These are phyloP conservation scores for Brachypteracias leptosomus DNA, from an alignment of 2,113 vertebrate genomes.

Conservation along the genomic window DNA sequence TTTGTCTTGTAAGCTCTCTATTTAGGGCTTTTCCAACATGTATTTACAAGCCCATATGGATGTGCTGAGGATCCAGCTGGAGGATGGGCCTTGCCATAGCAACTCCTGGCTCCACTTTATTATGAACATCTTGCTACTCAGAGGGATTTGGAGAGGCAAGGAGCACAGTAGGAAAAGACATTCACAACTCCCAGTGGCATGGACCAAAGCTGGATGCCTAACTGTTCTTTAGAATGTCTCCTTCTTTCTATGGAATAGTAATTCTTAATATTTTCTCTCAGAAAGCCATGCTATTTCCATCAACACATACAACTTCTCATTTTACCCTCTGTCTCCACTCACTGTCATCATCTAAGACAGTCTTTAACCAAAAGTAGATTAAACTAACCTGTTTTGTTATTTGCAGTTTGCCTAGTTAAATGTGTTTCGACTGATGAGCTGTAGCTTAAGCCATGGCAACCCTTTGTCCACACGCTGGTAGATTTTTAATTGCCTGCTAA, in stretches of 20 bases:
- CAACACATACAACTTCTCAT: background rate
- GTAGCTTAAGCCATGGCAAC: background rate
- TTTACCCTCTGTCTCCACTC: background rate
- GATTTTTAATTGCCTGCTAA: conserved; percentile 15
- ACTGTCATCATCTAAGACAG: background rate
- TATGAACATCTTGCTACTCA: conserved; percentile 33
- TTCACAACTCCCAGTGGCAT: background rate
- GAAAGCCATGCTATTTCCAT: background rate
- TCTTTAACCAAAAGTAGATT: background rate
- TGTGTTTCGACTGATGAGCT: background rate
- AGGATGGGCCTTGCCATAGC: conserved; percentile 26
- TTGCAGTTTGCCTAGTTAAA: background rate
- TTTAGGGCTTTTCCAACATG: conserved; percentile 62
- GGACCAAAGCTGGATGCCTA: background rate
- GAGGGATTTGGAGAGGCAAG: background rate
- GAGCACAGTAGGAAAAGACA: background rate
- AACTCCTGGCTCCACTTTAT: conserved; percentile 41
- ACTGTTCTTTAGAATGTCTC: conserved; percentile 1
- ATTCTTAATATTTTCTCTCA: background rate
- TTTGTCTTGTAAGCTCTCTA: conserved; percentile 57
- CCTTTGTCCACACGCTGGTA: background rate
- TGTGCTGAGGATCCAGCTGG: conserved; percentile 37
- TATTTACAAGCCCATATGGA: conserved; percentile 66
- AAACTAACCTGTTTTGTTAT: background rate
- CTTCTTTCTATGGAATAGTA: background rate